Conservation (phyloP, 92 coral and sea anemone species). For the Ricordea florida region DNA sequence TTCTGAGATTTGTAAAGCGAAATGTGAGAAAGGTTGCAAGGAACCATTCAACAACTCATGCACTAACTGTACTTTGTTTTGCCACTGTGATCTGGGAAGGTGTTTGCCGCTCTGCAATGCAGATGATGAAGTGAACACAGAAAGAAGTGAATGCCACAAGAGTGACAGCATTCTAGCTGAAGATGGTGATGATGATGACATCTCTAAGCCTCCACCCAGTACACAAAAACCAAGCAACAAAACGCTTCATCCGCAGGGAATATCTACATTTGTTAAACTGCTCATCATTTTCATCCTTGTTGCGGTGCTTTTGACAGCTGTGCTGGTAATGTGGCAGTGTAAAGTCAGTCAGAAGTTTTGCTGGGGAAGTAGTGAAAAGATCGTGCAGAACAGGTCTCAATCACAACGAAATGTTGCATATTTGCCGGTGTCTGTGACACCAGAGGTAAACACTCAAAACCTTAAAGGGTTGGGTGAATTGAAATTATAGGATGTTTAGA, state of each 20-base stretch:
- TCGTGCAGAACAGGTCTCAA: not conserved
- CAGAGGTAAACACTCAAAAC: constrained; percentile 59
- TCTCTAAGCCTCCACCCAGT: not conserved
- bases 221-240: no score
- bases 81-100: constrained; percentile 86
- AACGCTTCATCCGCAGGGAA: constrained; percentile 2
- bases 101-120: constrained; percentile 75
- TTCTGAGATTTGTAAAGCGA: constrained; percentile 33
- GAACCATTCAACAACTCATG: constrained; percentile 65
- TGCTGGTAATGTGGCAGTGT: constrained; percentile 73
- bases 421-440: constrained; percentile 56
- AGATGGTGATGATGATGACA: constrained; percentile 11
- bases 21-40: constrained; percentile 80
- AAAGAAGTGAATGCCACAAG: constrained; percentile 57
- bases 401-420: constrained; percentile 32
- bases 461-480: constrained; percentile 57
- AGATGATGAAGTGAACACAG: constrained; percentile 59
- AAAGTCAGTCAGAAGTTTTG: constrained; percentile 78
- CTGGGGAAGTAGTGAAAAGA: constrained; percentile 49
- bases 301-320: constrained; percentile 69
- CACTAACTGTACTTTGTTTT: constrained; percentile 69
- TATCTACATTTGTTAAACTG: constrained; percentile 84
- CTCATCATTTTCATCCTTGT: constrained; percentile 79
- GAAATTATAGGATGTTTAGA: constrained; percentile 7
- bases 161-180: not conserved